Evolutionary conservation across 2,888 invertebrate species (phyloP).

Genomic region (Diadromus collaris): DNA sequence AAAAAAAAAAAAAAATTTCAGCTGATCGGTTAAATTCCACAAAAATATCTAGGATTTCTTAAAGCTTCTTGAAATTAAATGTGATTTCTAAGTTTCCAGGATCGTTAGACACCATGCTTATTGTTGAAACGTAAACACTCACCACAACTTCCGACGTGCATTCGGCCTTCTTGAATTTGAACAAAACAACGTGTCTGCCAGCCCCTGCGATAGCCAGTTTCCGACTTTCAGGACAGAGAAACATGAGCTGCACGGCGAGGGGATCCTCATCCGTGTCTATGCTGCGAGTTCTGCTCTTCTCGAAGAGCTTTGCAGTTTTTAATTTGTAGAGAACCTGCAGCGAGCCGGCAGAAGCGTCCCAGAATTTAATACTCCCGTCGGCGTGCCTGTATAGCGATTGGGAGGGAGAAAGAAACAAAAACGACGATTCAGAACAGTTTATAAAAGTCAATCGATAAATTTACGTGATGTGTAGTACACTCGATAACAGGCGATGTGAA

Average conservation of each 20-base stretch:
- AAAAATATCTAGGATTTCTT: no score
- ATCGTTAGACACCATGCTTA: no score
- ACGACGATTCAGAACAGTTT: background rate
- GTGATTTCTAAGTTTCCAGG: no score
- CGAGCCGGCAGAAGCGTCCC: constrained; percentile 98
- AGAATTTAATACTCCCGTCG: constrained; percentile 99
- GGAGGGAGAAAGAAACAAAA: background rate
- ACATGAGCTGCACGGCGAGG: constrained; percentile 93
- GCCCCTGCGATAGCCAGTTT: constrained; percentile 94
- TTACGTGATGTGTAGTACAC: background rate
- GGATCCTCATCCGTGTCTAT: constrained; percentile 91
- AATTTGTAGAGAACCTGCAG: constrained; percentile 98
- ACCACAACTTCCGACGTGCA: constrained; percentile 91
- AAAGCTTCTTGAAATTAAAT: no score
- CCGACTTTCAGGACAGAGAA: constrained; percentile 96
- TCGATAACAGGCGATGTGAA: background rate
- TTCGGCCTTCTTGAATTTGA: constrained; percentile 97
- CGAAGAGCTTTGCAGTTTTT: constrained; percentile 96
- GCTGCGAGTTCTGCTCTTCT: constrained; percentile 86
- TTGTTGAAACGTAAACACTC: no score
- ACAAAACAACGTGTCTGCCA: constrained; percentile 96
- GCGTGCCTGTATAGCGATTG: constrained; percentile 88
- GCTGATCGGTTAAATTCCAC: no score
- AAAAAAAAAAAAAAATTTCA: no score
- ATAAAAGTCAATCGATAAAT: constrained; percentile 17